Conservation (phyloP, 2,888 invertebrate genomes). For the Scelioninae gen. 1 region DNA sequence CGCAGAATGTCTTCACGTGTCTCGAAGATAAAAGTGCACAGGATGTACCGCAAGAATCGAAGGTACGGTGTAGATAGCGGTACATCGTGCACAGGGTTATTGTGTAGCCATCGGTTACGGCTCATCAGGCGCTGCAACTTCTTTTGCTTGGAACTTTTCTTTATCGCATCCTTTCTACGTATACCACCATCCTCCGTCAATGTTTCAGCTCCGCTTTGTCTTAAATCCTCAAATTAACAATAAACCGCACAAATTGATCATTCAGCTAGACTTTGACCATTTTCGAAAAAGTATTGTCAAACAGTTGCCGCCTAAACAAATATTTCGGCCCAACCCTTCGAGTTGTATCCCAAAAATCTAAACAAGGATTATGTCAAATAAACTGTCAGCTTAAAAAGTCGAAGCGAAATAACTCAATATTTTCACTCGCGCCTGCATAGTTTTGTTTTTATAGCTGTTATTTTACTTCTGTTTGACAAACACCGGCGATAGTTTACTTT, state of each 20-base stretch:
- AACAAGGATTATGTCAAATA: constrained; percentile 54
- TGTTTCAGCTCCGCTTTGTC: constrained; percentile 45
- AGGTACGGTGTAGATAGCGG: constrained; percentile 79
- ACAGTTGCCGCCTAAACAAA: constrained; percentile 64
- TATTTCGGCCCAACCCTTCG: constrained; percentile 37
- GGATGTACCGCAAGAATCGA: constrained; percentile 73
- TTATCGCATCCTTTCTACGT: constrained; percentile 66
- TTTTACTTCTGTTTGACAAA: constrained; percentile 59
- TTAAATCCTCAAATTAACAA: constrained; percentile 80
- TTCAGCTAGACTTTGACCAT: constrained; percentile 69
- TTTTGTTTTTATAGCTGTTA: constrained; percentile 26
- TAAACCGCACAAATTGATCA: constrained; percentile 79
- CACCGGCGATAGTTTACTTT: constrained; percentile 41
- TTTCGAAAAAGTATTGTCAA: constrained; percentile 75
- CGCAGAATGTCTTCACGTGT: constrained; percentile 63
- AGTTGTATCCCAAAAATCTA: constrained; percentile 56
- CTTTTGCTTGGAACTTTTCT: constrained; percentile 73
- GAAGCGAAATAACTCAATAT: constrained; percentile 29
- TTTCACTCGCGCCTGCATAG: not conserved
- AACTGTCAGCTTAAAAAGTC: constrained; percentile 56
- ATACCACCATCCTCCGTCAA: constrained; percentile 43
- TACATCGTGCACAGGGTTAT: constrained; percentile 81
- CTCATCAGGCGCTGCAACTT: constrained; percentile 80
- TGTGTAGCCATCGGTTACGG: constrained; percentile 81
- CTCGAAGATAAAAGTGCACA: constrained; percentile 74